These are phyloP conservation scores for Macrotis lagotis DNA, from an alignment of 2,113 vertebrate genomes.

Conservation along the genomic window DNA sequence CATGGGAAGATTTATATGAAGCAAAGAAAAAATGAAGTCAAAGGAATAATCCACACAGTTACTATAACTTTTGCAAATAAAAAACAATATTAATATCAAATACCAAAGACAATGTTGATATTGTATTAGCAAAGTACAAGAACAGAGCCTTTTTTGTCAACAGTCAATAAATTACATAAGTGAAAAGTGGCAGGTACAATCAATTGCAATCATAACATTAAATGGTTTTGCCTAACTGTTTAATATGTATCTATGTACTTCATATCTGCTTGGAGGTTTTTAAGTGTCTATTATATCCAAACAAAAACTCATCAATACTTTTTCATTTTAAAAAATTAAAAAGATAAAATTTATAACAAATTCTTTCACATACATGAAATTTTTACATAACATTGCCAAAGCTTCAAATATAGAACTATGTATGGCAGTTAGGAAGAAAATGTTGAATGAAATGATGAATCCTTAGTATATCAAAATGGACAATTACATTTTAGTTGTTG, in stretches of 20 bases:
- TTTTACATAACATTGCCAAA: no score
- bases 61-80: not conserved
- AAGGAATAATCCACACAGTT: not conserved
- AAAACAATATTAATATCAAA: not conserved
- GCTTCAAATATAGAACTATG: no score
- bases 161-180: not conserved
- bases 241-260: not conserved
- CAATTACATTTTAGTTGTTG: no score
- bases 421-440: no score
- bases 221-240: not conserved
- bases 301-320: no score
- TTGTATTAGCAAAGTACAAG: not conserved
- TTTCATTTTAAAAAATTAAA: no score
- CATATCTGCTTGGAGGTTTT: not conserved
- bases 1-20: not conserved
- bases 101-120: not conserved
- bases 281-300: no score
- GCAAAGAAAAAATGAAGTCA: not conserved
- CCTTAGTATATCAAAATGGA: no score
- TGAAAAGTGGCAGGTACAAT: not conserved
- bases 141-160: not conserved
- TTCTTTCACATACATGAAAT: no score
- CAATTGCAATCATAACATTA: not conserved
- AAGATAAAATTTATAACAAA: no score
- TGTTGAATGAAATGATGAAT: no score